Percentiles rank a stretch among this genome's conserved stretches.
phyloP scores from a whole-genome alignment of 2,888 invertebrate species.

The Tenthredo livida region DNA sequence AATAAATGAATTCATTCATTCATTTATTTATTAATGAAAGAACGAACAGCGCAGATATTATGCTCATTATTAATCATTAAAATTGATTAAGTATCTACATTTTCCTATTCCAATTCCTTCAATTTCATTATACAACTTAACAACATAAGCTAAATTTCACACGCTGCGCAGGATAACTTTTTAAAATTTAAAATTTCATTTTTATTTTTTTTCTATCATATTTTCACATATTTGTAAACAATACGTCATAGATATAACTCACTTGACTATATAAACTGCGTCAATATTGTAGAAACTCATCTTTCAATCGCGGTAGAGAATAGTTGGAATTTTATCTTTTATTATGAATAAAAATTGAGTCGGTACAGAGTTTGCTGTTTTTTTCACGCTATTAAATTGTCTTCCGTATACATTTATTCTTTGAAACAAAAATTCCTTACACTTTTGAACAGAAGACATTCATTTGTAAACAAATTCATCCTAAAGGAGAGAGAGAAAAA shows the following conservation, averaged over 20 bases:
- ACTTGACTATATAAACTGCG: neutral
- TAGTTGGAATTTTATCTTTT: neutral
- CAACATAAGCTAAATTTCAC: neutral
- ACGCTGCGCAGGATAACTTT: neutral
- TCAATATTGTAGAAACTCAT: neutral
- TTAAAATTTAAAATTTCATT: neutral
- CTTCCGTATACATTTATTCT: neutral
- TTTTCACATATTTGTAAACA: neutral
- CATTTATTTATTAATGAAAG: neutral
- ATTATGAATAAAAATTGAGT: neutral
- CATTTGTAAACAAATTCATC: conserved; percentile 16
- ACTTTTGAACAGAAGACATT: conserved; percentile 8
- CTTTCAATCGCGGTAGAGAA: neutral
- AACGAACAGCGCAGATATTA: neutral
- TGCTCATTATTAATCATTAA: neutral
- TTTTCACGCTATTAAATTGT: neutral
- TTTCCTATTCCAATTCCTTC: neutral
- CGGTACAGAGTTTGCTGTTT: neutral
- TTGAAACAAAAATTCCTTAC: neutral
- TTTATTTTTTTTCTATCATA: neutral
- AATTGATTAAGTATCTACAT: neutral
- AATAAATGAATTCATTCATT: neutral
- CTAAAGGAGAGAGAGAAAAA: neutral
- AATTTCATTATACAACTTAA: neutral
- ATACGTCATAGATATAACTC: neutral